Evolutionary conservation across 2,888 invertebrate genomes (phyloP).

Genomic region (Patella pellucida): DNA sequence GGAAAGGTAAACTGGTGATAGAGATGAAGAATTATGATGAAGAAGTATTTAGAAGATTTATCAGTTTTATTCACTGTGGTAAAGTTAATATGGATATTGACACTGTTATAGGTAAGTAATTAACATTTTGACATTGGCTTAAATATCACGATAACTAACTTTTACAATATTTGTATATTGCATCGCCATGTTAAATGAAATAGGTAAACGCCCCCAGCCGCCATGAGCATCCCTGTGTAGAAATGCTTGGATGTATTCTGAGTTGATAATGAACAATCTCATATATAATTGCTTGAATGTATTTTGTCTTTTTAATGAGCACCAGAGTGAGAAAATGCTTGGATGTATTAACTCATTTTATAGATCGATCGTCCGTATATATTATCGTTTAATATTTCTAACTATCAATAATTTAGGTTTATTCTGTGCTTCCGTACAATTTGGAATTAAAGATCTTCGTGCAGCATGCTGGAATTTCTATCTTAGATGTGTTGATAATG

Average conservation of each 20-base stretch:
- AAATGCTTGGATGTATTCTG: no score
- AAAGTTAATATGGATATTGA: background rate
- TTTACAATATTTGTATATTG: no score
- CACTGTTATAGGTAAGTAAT: background rate
- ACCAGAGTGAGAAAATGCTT: no score
- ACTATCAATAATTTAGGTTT: background rate
- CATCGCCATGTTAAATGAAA: no score
- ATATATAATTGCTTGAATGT: no score
- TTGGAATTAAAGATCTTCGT: background rate
- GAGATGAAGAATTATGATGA: constrained; percentile 1
- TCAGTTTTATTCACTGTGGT: constrained; percentile 6
- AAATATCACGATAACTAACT: no score
- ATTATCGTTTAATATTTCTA: background rate
- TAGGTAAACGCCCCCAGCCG: no score
- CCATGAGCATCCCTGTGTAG: no score
- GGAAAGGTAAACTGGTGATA: background rate
- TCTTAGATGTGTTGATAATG: background rate
- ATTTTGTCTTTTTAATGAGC: no score
- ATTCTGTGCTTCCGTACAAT: constrained; percentile 3
- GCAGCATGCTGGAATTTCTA: background rate
- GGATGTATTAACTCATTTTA: no score
- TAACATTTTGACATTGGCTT: background rate
- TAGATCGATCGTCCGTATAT: no score
- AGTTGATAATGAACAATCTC: no score
- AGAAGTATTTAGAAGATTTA: constrained; percentile 5